phyloP scores from a whole-genome alignment of 2,797 vertebrate species.

The Oreonectes daqikongensis region DNA sequence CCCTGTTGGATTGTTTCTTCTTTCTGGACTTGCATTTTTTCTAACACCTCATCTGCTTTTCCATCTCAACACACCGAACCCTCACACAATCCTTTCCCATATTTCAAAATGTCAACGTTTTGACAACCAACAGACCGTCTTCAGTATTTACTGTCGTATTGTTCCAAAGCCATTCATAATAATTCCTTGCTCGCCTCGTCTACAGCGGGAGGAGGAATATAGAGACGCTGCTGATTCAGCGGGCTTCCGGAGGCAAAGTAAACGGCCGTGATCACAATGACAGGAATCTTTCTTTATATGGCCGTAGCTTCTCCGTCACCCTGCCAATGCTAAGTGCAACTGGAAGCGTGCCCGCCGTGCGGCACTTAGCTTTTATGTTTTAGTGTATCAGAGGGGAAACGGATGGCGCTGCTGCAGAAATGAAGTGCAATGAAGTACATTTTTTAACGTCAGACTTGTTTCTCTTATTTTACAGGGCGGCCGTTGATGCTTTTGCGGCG shows the following conservation, averaged over 20 bases:
- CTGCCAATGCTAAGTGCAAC: conserved; percentile 26
- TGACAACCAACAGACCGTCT: conserved; percentile 18
- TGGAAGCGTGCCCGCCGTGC: conserved; percentile 11
- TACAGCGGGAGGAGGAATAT: neutral
- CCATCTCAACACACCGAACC: neutral
- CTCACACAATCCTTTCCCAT: conserved; percentile 3
- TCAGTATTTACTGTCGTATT: conserved; percentile 27
- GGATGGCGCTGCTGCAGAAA: conserved; percentile 7
- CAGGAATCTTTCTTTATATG: conserved; percentile 25
- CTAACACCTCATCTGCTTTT: neutral
- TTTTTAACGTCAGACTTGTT: conserved; percentile 5
- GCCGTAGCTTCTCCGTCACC: neutral
- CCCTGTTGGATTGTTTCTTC: neutral
- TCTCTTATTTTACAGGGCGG: conserved; percentile 47
- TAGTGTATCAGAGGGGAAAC: neutral
- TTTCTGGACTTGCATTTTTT: neutral
- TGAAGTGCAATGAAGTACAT: conserved; percentile 8
- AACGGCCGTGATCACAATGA: conserved; percentile 34
- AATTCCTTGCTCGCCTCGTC: neutral
- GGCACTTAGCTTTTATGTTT: conserved; percentile 19
- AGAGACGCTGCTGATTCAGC: conserved; percentile 25
- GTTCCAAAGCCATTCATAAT: conserved; percentile 42
- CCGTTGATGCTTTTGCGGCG: conserved; percentile 49
- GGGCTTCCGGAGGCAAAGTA: conserved; percentile 9
- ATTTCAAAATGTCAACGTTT: conserved; percentile 20